phyloP scores from a whole-genome alignment of 2,888 invertebrate species.

The Embidobia sp. region DNA sequence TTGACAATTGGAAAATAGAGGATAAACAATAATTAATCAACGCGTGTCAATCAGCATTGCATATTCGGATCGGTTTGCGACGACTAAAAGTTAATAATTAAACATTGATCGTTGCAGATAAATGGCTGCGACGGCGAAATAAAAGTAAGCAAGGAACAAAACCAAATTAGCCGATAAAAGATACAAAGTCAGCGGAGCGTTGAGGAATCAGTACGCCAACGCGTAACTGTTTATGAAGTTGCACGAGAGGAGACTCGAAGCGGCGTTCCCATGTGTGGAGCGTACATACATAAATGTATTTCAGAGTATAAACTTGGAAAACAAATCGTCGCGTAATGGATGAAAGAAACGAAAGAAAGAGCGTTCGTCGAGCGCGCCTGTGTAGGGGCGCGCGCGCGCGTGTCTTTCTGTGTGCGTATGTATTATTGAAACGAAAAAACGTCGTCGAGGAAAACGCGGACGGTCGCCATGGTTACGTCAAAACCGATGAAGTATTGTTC shows the following conservation, averaged over 20 bases:
- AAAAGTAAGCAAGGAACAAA: constrained; percentile 2
- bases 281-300: constrained; percentile 64
- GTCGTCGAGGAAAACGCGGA: constrained; percentile 65
- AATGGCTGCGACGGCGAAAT: background rate
- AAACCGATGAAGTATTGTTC: constrained; percentile 78
- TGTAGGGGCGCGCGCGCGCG: background rate
- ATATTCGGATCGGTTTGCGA: no score
- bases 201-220: constrained; percentile 38
- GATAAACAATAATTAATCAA: no score
- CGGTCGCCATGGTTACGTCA: constrained; percentile 77
- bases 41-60: no score
- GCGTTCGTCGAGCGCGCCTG: background rate
- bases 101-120: no score
- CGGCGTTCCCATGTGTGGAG: constrained; percentile 26
- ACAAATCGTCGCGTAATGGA: constrained; percentile 68
- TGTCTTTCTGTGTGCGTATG: constrained; percentile 17
- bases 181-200: constrained; percentile 21
- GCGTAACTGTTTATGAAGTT: constrained; percentile 57
- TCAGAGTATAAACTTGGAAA: constrained; percentile 63
- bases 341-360: constrained; percentile 61
- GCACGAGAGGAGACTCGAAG: constrained; percentile 29
- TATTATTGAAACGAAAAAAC: constrained; percentile 65
- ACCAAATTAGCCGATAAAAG: constrained; percentile 38
- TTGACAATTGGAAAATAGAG: no score
- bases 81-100: no score